Conservation (phyloP, 2,888 invertebrate species). For the Candidula unifasciata region DNA sequence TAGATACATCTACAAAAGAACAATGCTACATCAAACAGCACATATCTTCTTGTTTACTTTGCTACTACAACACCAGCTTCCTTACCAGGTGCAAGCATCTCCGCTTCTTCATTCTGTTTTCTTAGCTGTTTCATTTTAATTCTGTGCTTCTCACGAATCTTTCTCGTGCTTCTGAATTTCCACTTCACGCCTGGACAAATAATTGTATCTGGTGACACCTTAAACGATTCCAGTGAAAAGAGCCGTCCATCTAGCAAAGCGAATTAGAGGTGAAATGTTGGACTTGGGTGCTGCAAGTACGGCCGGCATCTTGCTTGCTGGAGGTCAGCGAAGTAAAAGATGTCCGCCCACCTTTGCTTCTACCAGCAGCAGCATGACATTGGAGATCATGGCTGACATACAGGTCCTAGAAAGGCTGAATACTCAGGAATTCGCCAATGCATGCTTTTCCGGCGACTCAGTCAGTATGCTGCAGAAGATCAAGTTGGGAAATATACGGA, state of each 20-base stretch:
- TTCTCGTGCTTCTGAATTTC: conserved; percentile 47
- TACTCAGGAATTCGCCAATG: no score
- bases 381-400: no score
- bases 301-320: no score
- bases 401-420: no score
- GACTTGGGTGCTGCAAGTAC: no score
- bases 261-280: neutral
- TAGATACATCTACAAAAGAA: no score
- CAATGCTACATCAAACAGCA: neutral
- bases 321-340: no score
- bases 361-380: no score
- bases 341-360: no score
- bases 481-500: no score
- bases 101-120: conserved; percentile 14
- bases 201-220: conserved; percentile 37
- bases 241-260: conserved; percentile 35
- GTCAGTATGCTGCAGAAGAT: no score
- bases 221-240: conserved; percentile 25
- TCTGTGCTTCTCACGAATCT: conserved; percentile 39
- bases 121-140: neutral
- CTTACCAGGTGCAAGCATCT: conserved; percentile 38
- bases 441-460: no score
- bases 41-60: neutral
- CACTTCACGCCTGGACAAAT: conserved; percentile 42
- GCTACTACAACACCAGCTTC: conserved; percentile 29